phyloP scores from a whole-genome alignment of 2,888 invertebrate species.

The Tipula lateralis region DNA sequence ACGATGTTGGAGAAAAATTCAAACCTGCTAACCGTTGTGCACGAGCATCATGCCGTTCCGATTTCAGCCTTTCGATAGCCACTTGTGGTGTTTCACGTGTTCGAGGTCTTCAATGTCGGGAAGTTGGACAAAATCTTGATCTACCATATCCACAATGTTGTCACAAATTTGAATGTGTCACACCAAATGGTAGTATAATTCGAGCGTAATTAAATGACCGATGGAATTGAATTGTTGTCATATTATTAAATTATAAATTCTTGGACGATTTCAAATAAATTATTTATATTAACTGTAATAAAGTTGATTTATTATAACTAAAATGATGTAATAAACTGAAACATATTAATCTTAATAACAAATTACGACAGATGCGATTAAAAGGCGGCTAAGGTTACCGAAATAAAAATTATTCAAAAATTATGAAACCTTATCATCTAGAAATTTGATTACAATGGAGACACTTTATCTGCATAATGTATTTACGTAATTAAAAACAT shows the following conservation, averaged over 20 bases:
- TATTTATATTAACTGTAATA: not conserved
- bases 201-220: not conserved
- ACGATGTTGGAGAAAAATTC: not conserved
- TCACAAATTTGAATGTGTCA: not conserved
- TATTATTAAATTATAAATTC: not conserved
- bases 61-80: not conserved
- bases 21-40: not conserved
- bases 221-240: not conserved
- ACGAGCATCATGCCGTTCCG: not conserved
- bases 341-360: not conserved
- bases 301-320: not conserved
- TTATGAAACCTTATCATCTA: not conserved
- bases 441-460: not conserved
- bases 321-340: not conserved
- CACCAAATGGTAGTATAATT: not conserved
- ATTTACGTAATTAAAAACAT: no score
- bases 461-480: no score
- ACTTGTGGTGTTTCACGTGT: not conserved
- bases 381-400: not conserved
- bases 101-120: not conserved
- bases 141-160: conserved; percentile 7
- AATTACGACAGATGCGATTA: not conserved
- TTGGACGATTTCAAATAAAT: not conserved
- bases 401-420: not conserved
- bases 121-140: not conserved